Evolutionary conservation across 2,113 vertebrate genomes (phyloP).

Genomic region (Albula glossodonta): DNA sequence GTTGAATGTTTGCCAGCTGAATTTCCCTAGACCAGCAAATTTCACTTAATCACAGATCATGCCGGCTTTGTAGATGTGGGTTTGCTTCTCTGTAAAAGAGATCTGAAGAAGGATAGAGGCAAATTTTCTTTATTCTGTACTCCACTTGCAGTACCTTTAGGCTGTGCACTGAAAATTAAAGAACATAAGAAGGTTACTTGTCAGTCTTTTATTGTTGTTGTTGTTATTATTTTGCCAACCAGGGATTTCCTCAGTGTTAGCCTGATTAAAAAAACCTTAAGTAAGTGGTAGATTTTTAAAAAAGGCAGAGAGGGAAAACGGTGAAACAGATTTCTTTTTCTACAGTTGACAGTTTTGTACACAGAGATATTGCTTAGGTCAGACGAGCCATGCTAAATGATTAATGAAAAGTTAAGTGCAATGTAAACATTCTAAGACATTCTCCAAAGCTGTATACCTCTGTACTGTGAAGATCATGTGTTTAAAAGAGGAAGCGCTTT

Average conservation of each 20-base stretch:
- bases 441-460: neutral
- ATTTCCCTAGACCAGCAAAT: slow-evolving; percentile 50
- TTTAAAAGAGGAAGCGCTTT: neutral
- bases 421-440: slow-evolving; percentile 35
- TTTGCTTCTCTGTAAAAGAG: neutral
- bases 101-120: neutral
- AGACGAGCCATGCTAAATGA: slow-evolving; percentile 47
- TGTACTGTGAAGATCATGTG: neutral
- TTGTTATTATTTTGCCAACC: slow-evolving; percentile 36
- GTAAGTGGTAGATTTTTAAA: neutral
- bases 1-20: slow-evolving; percentile 59
- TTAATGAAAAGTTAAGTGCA: slow-evolving; percentile 51
- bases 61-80: slow-evolving; percentile 49
- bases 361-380: slow-evolving; percentile 40
- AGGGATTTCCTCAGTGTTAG: slow-evolving; percentile 43
- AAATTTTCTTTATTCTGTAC: neutral
- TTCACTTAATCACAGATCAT: slow-evolving; percentile 46
- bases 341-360: slow-evolving; percentile 30
- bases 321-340: slow-evolving; percentile 28
- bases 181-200: too few species aligned
- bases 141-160: neutral
- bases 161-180: neutral
- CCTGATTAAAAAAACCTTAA: neutral
- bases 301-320: neutral
- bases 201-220: neutral